Evolutionary conservation across 2,888 invertebrate species (phyloP).

Genomic region (Epirrhoe alternata): DNA sequence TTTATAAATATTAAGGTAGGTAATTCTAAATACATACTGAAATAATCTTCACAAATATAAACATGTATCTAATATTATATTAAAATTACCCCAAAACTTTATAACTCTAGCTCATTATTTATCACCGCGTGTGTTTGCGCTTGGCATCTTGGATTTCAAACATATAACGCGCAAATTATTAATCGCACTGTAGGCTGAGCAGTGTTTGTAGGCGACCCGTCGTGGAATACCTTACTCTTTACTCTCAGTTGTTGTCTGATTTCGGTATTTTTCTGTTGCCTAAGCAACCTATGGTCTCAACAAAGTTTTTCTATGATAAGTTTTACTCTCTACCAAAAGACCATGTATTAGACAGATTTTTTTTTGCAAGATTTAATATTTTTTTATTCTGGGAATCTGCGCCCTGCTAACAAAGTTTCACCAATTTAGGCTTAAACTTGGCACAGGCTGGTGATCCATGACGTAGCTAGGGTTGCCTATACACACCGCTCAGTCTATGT

Average conservation of each 20-base stretch:
- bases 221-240: background rate
- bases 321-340: too few species aligned
- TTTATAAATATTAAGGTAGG: constrained; percentile 31
- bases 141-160: constrained; percentile 24
- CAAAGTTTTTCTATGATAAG: too few species aligned
- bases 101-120: constrained; percentile 30
- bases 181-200: constrained; percentile 12
- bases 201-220: background rate
- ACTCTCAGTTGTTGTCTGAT: background rate
- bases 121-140: constrained; percentile 35
- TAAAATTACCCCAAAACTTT: constrained; percentile 34
- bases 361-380: too few species aligned
- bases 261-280: background rate
- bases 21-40: constrained; percentile 16
- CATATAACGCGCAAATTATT: constrained; percentile 29
- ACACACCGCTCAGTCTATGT: constrained; percentile 5
- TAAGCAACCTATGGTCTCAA: background rate
- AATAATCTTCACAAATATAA: constrained; percentile 14
- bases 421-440: background rate
- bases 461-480: background rate
- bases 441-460: background rate
- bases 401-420: background rate
- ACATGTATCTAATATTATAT: constrained; percentile 20
- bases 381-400: background rate
- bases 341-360: too few species aligned